phyloP scores from a whole-genome alignment of 2,888 invertebrate species.

The Phyllotreta striolata region DNA sequence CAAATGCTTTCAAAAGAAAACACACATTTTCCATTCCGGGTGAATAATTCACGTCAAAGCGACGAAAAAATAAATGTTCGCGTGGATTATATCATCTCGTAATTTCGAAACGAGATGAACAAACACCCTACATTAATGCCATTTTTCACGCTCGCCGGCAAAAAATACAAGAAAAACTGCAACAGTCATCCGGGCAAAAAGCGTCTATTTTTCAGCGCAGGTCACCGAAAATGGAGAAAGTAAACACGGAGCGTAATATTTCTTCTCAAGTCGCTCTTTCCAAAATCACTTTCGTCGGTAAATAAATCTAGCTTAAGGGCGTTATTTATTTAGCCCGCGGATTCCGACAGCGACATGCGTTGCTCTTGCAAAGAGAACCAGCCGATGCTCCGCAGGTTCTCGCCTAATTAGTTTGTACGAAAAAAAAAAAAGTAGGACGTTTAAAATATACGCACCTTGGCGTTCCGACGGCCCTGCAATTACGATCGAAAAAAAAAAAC shows the following conservation, averaged over 20 bases:
- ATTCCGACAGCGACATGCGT: conserved; percentile 27
- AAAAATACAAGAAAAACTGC: background rate
- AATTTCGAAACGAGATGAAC: too few species aligned
- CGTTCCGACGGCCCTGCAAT: background rate
- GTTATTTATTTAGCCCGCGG: conserved; percentile 37
- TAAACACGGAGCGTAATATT: conserved; percentile 31
- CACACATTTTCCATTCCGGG: too few species aligned
- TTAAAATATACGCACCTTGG: conserved; percentile 13
- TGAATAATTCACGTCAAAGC: too few species aligned
- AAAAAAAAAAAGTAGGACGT: conserved; percentile 13
- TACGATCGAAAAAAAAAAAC: background rate
- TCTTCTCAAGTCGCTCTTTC: conserved; percentile 32
- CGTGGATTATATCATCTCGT: too few species aligned
- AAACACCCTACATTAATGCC: too few species aligned
- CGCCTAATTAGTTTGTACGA: conserved; percentile 27
- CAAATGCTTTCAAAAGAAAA: too few species aligned
- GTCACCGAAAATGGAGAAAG: conserved; percentile 19
- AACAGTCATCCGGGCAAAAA: conserved; percentile 14
- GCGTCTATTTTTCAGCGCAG: conserved; percentile 16
- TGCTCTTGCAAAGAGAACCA: conserved; percentile 4
- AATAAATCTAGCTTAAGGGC: conserved; percentile 38
- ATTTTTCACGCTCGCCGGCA: too few species aligned
- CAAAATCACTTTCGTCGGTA: conserved; percentile 38
- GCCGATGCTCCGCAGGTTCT: conserved; percentile 11
- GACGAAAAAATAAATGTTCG: too few species aligned